Base-by-base conservation (phyloP, 2,888 invertebrate species). In the Phyllotreta cruciferae region DNA sequence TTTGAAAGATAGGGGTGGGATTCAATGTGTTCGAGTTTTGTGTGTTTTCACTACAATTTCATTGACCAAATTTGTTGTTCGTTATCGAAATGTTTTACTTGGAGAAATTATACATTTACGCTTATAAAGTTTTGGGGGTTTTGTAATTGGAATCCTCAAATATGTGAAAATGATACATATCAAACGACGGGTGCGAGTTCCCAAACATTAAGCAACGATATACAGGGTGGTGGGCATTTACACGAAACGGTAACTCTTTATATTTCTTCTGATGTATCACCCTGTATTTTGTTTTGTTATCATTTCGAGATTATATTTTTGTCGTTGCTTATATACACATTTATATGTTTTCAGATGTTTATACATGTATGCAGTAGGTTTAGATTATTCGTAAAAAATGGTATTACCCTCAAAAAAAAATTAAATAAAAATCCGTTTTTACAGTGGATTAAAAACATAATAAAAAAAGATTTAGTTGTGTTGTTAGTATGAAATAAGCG, bases 141-240 rank as follows among this genome's bases (percentile, higher is more conserved):
- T 54, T 36, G 2, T 3, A 37, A 38, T 4, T 1, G 24, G 41
- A 50, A 45, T 50, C 62, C 60, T 56, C 53, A 63, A 64, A 65
- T 53, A 62, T 24, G 50, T 52, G 70, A 66, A 70, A 70, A 70
- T 56, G 65, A 70, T 70, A 70, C 70, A 70, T 70, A 70, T 70
- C 70, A 70, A 63, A 60, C 55, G 66, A 67, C 66, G 66, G 69
- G 69, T 68, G 58, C 60, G 58, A 55, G 42, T 56, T 63, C 60
- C 66, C 63, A 55, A 39, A 45, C 41, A 38, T 61, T 55, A 63
- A 61, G 66, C 70, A 70, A 68, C 67, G 67, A 68, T 70, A 60
- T 63, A 60, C 50, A 56, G 49, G 11, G 54, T 61, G 56, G 47
- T 24, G 24, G 60, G 36, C 52, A 52, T 11, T 52, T 35, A 52